Conservation (phyloP, 2,113 vertebrate species). For the Hiodon tergisus region DNA sequence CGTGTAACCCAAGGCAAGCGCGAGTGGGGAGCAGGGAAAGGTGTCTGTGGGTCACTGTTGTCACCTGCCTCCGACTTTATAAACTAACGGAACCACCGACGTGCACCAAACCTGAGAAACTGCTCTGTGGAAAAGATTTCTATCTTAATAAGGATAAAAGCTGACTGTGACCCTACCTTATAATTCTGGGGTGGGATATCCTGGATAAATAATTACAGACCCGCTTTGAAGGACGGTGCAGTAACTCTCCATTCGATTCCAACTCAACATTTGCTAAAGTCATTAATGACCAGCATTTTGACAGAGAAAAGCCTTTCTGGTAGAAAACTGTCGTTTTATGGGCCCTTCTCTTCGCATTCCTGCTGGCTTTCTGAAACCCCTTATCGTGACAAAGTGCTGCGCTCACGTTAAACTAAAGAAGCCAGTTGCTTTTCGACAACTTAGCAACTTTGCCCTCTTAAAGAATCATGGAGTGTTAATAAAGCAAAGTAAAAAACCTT, state of each 20-base stretch:
- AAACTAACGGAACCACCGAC: neutral
- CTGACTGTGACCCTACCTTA: constrained; percentile 48
- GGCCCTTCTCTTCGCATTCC: constrained; percentile 57
- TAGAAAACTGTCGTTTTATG: constrained; percentile 65
- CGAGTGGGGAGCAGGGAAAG: no score
- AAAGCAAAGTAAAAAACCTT: constrained; percentile 51
- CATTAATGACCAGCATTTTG: constrained; percentile 69
- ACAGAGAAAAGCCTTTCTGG: constrained; percentile 57
- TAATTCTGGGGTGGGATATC: constrained; percentile 66
- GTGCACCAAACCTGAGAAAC: neutral
- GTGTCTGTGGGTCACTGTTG: neutral
- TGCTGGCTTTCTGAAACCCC: constrained; percentile 54
- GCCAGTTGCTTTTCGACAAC: constrained; percentile 44
- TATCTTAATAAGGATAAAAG: constrained; percentile 38
- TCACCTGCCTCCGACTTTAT: neutral
- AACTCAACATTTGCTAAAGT: constrained; percentile 69
- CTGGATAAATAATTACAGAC: constrained; percentile 69
- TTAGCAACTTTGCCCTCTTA: constrained; percentile 26
- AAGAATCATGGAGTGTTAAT: constrained; percentile 56
- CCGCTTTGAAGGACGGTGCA: constrained; percentile 57
- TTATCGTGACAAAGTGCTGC: constrained; percentile 61
- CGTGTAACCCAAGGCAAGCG: no score
- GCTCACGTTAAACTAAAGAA: constrained; percentile 58
- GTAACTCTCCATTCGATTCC: constrained; percentile 53
- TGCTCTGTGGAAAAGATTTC: neutral